Evolutionary conservation across 2,888 invertebrate genomes (phyloP), one percentile per base, ranked within the genome.

Genomic region (Caenorhabditis japonica): DNA sequence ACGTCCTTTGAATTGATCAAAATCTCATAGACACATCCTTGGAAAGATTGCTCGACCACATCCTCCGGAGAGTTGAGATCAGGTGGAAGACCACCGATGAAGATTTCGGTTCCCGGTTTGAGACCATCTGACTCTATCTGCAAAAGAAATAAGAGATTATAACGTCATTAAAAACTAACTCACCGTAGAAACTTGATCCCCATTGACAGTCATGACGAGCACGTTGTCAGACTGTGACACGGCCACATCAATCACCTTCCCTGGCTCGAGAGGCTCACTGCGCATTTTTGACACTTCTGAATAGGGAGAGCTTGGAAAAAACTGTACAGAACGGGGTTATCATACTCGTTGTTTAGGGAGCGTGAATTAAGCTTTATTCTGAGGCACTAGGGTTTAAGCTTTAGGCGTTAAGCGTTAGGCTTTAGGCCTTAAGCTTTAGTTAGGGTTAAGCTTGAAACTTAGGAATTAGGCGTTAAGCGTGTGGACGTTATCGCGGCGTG

Each of bases 71-170:
- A 66, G 15, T 60, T 60, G 36, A 84, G 66, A 10, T 82, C 84
- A 0, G 84, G 84, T 8, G 84, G 79, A 4, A 84, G 60, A 19
- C 84, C 84, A 4, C 84, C 84, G 10, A 84, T 73, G 59, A 80
- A 84, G 12, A 84, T 61, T 10, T 75, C 71, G 10, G 84, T 84
- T 12, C 70, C 68, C 4, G 78, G 77, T 39, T 49, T 49, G 30
- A 79, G 17, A 8, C 19, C n/a, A 19, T 41, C 36, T 0, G 71
- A 52, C 44, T 62, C 59, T 19, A 71, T 56, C 70, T 71, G 59
- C 19, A 53, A 36, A 19, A 1, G 19, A 19, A 36, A 47, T 30
- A 13, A 38, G 15, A 13, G 25, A 12, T 39, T 44, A 33, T 2
- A 15, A 12, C 27, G 19, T 19, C 8, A 33, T 27, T 19, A 27